Conservation (phyloP, 2,113 vertebrate species). For the Sarotherodon lohbergeri region DNA sequence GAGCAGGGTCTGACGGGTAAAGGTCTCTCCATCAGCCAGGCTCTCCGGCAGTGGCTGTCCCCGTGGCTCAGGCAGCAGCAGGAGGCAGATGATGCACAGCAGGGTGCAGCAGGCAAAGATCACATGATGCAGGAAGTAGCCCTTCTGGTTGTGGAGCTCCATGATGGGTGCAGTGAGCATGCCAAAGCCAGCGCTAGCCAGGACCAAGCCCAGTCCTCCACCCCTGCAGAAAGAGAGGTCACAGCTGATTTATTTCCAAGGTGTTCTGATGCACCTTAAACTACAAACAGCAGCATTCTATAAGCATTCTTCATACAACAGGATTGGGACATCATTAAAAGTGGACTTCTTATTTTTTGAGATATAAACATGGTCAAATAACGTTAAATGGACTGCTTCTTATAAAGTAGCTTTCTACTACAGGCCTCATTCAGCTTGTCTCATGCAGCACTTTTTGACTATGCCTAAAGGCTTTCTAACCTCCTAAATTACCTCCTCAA, state of each 20-base stretch:
- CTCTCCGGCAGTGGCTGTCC: conserved; percentile 89
- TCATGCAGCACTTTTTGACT: neutral
- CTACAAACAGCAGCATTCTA: neutral
- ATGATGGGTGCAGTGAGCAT: conserved; percentile 95
- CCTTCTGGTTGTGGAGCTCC: conserved; percentile 98
- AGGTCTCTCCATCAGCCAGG: conserved; percentile 87
- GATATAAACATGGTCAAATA: neutral
- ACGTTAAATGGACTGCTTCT: neutral
- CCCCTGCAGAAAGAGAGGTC: conserved; percentile 71
- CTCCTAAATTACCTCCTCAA: neutral
- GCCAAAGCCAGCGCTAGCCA: conserved; percentile 93
- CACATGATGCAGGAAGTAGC: conserved; percentile 96
- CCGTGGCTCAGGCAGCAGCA: conserved; percentile 90
- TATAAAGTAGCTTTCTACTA: neutral
- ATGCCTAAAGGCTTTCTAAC: neutral
- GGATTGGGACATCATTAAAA: neutral
- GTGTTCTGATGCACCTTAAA: neutral
- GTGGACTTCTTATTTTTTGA: neutral
- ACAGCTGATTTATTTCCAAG: neutral
- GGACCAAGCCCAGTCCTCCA: conserved; percentile 88
- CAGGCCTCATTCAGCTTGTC: neutral
- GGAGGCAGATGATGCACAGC: conserved; percentile 97
- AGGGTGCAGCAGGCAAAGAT: conserved; percentile 98
- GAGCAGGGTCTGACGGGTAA: conserved; percentile 86
- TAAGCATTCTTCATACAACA: neutral